Evolutionary conservation across 2,797 vertebrate species (phyloP).

Genomic region (Cyprinodon diabolis): DNA sequence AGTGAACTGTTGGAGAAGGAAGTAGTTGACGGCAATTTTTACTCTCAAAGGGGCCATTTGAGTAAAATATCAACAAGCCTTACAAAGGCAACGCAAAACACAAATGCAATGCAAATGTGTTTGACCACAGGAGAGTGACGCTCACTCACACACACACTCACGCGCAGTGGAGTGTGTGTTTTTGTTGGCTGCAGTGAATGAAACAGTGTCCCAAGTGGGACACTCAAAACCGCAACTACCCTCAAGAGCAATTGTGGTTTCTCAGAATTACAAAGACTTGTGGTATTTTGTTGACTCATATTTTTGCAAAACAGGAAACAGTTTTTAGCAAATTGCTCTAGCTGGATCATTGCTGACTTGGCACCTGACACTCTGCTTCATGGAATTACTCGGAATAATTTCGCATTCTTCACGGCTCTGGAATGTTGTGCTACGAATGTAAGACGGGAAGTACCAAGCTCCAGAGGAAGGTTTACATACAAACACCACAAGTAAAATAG

Average conservation of each 20-base stretch:
- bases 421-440: no score
- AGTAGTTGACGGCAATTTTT: conserved; percentile 52
- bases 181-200: conserved; percentile 33
- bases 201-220: conserved; percentile 2
- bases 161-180: background rate
- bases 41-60: conserved; percentile 34
- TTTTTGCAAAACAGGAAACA: background rate
- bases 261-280: conserved; percentile 9
- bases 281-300: background rate
- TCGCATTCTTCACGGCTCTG: background rate
- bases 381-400: background rate
- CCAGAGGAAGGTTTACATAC: no score
- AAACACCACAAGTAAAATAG: no score
- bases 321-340: background rate
- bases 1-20: conserved; percentile 43
- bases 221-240: conserved; percentile 20
- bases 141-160: conserved; percentile 24
- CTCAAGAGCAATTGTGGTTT: conserved; percentile 12
- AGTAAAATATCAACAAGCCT: conserved; percentile 49
- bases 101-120: conserved; percentile 58
- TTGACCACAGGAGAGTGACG: conserved; percentile 18
- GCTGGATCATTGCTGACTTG: background rate
- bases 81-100: conserved; percentile 37
- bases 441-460: no score
- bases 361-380: background rate